These are phyloP conservation scores for Tetrax tetrax DNA, from an alignment of 2,113 vertebrate species.

Conservation along the genomic window DNA sequence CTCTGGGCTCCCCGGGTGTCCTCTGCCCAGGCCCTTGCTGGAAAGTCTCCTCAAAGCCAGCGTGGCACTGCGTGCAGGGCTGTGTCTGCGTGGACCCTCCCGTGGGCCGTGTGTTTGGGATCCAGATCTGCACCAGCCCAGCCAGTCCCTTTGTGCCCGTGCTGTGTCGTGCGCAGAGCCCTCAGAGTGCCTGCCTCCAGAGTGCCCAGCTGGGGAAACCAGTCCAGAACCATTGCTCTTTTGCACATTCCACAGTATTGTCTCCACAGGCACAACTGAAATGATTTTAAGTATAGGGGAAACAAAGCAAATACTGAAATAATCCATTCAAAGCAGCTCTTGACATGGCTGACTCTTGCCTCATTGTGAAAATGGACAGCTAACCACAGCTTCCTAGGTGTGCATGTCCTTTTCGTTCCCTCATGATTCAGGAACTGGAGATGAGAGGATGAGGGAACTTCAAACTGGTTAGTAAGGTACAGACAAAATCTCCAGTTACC, in stretches of 20 bases:
- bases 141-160: neutral
- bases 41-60: neutral
- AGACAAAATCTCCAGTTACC: too few species aligned
- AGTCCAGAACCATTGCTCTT: neutral
- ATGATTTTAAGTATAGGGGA: neutral
- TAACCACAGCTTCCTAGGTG: neutral
- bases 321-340: neutral
- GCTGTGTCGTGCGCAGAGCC: neutral
- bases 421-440: neutral
- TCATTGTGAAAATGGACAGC: neutral
- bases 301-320: neutral
- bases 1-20: neutral
- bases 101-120: rapidly evolving
- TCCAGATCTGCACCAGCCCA: neutral
- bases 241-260: too few species aligned
- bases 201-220: neutral
- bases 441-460: neutral
- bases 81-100: neutral
- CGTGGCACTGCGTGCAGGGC: neutral
- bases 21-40: neutral
- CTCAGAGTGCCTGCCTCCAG: neutral
- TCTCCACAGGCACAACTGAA: neutral
- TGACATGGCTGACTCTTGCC: neutral
- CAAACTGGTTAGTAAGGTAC: too few species aligned
- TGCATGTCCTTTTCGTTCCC: neutral